Percentiles rank a stretch among this genome's conserved stretches.
Conservation (phyloP, 92 coral and sea anemone species). For the Phenganax subtilis region DNA sequence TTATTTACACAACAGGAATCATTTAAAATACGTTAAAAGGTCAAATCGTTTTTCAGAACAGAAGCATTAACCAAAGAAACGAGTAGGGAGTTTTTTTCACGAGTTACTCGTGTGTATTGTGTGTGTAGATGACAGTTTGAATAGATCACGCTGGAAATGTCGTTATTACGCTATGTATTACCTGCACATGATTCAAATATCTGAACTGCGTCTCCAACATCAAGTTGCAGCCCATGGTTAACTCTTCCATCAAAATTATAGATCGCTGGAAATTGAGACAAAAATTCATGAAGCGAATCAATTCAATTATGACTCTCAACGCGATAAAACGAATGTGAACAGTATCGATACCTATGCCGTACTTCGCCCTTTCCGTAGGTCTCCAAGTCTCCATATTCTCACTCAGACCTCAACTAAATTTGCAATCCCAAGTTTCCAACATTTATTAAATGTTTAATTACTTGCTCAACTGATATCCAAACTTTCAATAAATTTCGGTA, state of each 20-base stretch:
- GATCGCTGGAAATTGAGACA: conserved; percentile 60
- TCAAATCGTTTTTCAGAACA: conserved; percentile 2
- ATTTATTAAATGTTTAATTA: not conserved
- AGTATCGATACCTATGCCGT: conserved; percentile 72
- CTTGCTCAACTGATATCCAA: not conserved
- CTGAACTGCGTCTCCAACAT: conserved; percentile 90
- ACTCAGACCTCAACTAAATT: conserved; percentile 1
- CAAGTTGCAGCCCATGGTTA: conserved; percentile 62
- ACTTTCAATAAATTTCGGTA: conserved; percentile 1
- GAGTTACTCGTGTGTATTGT: not conserved
- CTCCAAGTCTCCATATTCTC: conserved; percentile 72
- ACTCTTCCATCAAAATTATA: conserved; percentile 81
- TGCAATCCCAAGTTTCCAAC: not conserved
- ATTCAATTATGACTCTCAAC: conserved; percentile 20
- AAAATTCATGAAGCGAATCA: conserved; percentile 11
- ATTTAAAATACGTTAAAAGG: not conserved
- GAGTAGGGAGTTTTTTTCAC: not conserved
- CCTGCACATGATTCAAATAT: conserved; percentile 86
- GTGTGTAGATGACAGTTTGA: not conserved
- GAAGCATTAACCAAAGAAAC: not conserved
- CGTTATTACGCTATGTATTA: conserved; percentile 16
- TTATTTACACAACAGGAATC: too few relatives aligned
- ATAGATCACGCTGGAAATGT: not conserved
- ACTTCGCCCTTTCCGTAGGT: conserved; percentile 74
- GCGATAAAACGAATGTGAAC: conserved; percentile 5